These are phyloP conservation scores for Phyllotis vaccarum DNA, from an alignment of 2,797 vertebrate genomes.

Conservation along the genomic window DNA sequence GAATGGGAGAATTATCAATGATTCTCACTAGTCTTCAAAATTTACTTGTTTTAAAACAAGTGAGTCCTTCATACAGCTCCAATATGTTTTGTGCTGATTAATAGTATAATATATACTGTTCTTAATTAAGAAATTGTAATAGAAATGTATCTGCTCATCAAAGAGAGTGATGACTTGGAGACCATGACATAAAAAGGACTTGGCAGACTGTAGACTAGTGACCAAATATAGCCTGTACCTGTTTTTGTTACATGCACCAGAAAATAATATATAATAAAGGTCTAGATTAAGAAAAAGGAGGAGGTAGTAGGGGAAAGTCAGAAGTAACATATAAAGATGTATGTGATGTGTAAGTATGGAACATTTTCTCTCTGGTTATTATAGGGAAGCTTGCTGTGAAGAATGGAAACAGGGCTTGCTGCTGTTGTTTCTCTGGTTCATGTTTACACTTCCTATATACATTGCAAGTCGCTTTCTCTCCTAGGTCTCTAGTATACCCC, in stretches of 20 bases:
- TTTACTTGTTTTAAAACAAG: slow-evolving; percentile 1
- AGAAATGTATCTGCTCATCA: not conserved
- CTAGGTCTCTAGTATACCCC: not conserved
- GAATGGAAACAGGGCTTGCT: not conserved
- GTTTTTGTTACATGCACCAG: not conserved
- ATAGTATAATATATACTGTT: slow-evolving; percentile 1
- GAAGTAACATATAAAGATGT: not conserved
- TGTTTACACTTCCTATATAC: too few species aligned
- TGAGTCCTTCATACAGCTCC: not conserved
- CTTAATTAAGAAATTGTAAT: slow-evolving; percentile 13
- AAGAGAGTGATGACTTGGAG: not conserved
- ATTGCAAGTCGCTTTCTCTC: not conserved
- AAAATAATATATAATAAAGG: not conserved
- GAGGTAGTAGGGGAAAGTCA: not conserved
- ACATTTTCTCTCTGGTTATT: not conserved
- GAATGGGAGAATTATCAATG: not conserved
- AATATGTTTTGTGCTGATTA: not conserved
- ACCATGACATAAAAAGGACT: not conserved
- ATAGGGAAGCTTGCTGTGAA: not conserved
- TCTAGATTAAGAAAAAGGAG: not conserved
- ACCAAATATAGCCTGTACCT: not conserved
- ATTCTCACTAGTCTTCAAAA: not conserved
- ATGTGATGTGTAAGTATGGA: not conserved
- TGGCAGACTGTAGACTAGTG: not conserved
- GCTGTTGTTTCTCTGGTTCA: not conserved